These are phyloP conservation scores for Crotalus adamanteus DNA, from an alignment of 2,797 vertebrate species.

Conservation along the genomic window DNA sequence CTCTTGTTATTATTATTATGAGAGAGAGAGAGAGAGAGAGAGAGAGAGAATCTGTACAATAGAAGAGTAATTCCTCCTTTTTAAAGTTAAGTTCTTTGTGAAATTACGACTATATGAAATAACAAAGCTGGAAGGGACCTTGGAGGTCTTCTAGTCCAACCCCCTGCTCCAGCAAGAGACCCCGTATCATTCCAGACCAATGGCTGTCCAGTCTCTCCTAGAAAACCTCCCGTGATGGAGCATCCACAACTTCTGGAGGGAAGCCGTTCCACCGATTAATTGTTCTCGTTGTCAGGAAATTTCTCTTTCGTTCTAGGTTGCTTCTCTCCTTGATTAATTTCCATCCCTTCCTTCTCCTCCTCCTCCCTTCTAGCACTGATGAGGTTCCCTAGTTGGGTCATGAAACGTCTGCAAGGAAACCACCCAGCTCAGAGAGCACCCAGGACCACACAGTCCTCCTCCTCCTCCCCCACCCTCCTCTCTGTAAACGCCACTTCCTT, in stretches of 20 bases:
- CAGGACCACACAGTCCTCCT: no score
- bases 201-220: no score
- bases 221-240: no score
- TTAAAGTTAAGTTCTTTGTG: not conserved
- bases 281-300: not conserved
- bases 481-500: no score
- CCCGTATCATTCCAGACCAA: no score
- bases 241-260: not conserved
- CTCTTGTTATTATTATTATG: no score
- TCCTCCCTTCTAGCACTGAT: no score
- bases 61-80: not conserved
- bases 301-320: not conserved
- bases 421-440: no score
- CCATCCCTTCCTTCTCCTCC: not conserved
- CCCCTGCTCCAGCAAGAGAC: not conserved
- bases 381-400: no score
- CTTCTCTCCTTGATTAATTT: not conserved
- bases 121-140: not conserved
- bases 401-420: no score
- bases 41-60: not conserved
- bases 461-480: no score
- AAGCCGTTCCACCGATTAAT: not conserved
- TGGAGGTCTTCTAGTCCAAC: not conserved
- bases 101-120: not conserved
- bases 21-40: not conserved